Evolutionary conservation across 2,797 vertebrate genomes (phyloP), one percentile per base, ranked within the genome.

Genomic region (Dromococcyx pavoninus): DNA sequence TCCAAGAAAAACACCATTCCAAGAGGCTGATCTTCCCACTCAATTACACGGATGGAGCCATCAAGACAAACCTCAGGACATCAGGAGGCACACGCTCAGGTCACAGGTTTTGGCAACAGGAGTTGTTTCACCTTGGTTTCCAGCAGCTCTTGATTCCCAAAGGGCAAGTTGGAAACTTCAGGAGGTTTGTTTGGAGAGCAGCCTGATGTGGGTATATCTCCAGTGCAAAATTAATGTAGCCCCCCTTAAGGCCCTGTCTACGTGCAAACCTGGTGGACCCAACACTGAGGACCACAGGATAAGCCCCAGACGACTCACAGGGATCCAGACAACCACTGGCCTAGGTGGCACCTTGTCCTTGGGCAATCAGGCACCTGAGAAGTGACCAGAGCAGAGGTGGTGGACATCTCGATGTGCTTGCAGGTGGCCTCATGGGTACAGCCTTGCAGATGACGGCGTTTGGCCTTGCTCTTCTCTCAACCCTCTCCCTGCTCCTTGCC

Each of bases 401-500:
- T 32, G 39, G 86, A n/a, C 1, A 4, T 39, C 41, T 72, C 74
- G 81, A 70, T 94, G 80, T 62, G 70, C 78, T 58, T 77, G 60
- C 94, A 97, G 97, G 85, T 60, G 60, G 92, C 62, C 86, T 64
- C 93, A 97, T 97, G 98, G 96, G 93, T 2, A 18, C 88, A 50
- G 62, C 86, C 39, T 57, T 98, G 71, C 97, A 97, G 91, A 76
- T 97, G 88, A 71, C 57, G 6, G 97, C 94, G 0, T 97, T 98
- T 0, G 87, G 79, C 19, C 69, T 98, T 3, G 86, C 96, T 58
- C 94, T 98, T 14, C 61, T 98, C 75, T 98, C 97, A 8, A 93
- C 97, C 7, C 12, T 97, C 71, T 97, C 98, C 94, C 94, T 98
- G 8, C 91, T 98, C 18, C 96, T 97, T 25, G 98, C 98, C n/a